Base-by-base conservation (phyloP, 2,113 vertebrate species). In the Ophthalmolycus amberensis region DNA sequence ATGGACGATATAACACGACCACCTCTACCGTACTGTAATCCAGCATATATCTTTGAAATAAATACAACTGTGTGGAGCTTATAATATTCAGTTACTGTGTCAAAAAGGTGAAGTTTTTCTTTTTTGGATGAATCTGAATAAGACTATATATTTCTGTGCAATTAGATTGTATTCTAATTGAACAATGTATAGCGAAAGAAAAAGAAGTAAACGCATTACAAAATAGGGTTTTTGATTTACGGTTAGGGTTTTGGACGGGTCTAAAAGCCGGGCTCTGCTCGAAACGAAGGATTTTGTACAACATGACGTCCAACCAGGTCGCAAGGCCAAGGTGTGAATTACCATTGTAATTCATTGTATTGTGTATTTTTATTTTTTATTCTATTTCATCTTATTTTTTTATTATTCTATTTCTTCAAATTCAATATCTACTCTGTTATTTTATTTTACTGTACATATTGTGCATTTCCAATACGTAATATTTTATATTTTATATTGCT, bases 21-120 rank as follows among this genome's bases (percentile, higher is more conserved):
- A 48, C 7, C 20, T 72, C 18, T 5, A 34, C 15, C 62, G 6
- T 46, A 4, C 29, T 54, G 5, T 25, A 22, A 72, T 65, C 14
- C 9, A 71, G 20, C 9, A 38, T 15, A 77, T 73, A 20, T 44
- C 4, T 8, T 37, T 70, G 27, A 67, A 79, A 84, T 60, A n/a
- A 70, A 71, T 54, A 64, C 14, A 7, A 48, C 22, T 62, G 25
- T 71, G n/a, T 59, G 6, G 59, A 44, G 1, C 4, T 70, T 18
- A 18, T 56, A 4, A 29, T 14, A 46, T 50, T 40, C 18, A 25
- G 18, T 72, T 62, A 68, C 1, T 38, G 8, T 44, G 18, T 63
- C 32, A 68, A 14, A 48, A 25, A 71, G 46, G 18, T 59, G 15
- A 5, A 11, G 20, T 12, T 38, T 20, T 22, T 38, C 22, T 22